These are phyloP conservation scores for Dryomyza anilis DNA, from an alignment of 2,888 invertebrate genomes.

Conservation along the genomic window DNA sequence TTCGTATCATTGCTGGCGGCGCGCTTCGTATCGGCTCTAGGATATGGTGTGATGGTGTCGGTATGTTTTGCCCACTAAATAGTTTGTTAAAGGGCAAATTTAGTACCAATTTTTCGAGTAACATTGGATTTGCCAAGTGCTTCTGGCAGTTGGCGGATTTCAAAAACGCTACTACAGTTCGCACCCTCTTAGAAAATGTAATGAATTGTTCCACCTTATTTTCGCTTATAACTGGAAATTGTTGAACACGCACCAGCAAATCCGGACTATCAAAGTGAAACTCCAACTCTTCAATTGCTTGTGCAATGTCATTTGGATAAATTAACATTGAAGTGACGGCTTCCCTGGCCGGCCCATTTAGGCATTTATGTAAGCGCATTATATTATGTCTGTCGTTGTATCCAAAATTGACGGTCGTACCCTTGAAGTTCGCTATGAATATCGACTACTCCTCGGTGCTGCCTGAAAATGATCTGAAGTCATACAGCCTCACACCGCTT, in stretches of 20 bases:
- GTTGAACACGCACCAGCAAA: conserved; percentile 19
- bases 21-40: no score
- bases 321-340: conserved; percentile 28
- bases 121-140: conserved; percentile 23
- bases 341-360: conserved; percentile 25
- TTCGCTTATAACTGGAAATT: neutral
- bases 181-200: conserved; percentile 20
- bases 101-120: conserved; percentile 19
- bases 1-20: no score
- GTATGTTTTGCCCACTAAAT: conserved; percentile 21
- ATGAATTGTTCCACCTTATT: conserved; percentile 8
- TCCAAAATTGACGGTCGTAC: neutral
- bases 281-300: neutral
- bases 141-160: conserved; percentile 24
- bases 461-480: conserved; percentile 18
- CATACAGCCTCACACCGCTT: neutral
- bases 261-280: conserved; percentile 32
- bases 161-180: conserved; percentile 18
- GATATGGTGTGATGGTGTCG: conserved; percentile 15
- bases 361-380: conserved; percentile 23
- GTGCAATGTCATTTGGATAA: neutral
- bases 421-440: neutral
- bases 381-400: neutral
- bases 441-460: conserved; percentile 16
- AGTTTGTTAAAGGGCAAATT: conserved; percentile 24